Conservation (phyloP, 2,888 invertebrate genomes). For the Phengaris alcon region DNA sequence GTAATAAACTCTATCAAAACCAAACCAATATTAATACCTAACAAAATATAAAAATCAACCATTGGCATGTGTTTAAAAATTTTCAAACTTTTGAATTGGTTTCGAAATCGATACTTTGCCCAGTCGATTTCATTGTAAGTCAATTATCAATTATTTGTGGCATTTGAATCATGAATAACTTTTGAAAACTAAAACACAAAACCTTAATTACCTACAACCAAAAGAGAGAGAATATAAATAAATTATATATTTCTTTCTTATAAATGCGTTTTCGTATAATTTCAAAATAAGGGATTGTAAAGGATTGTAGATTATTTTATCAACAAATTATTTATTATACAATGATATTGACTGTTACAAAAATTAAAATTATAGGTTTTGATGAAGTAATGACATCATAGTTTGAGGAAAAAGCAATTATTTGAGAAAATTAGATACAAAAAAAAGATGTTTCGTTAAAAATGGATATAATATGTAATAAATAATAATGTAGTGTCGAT, state of each 20-base stretch:
- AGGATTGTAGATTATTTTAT: background rate
- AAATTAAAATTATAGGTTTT: background rate
- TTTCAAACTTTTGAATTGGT: background rate
- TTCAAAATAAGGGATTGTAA: background rate
- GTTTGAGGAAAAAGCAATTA: constrained; percentile 7
- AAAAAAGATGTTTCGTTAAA: too few species aligned
- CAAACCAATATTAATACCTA: constrained; percentile 26
- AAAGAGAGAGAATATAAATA: background rate
- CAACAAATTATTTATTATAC: background rate
- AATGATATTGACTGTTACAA: background rate
- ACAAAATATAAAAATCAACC: constrained; percentile 7
- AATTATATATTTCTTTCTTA: background rate
- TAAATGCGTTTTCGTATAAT: background rate
- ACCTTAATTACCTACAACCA: background rate
- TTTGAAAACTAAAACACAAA: background rate
- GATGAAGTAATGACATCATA: background rate
- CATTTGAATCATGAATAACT: background rate
- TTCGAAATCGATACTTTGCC: background rate
- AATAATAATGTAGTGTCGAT: too few species aligned
- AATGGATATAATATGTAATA: too few species aligned
- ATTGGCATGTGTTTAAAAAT: background rate
- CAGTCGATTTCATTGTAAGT: background rate
- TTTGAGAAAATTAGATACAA: background rate
- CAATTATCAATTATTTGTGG: background rate
- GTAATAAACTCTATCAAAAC: constrained; percentile 24